Percentiles rank a stretch among this genome's conserved stretches.
Evolutionary conservation across 2,797 vertebrate genomes (phyloP).

Genomic region (Hydrocynus forskahlii): DNA sequence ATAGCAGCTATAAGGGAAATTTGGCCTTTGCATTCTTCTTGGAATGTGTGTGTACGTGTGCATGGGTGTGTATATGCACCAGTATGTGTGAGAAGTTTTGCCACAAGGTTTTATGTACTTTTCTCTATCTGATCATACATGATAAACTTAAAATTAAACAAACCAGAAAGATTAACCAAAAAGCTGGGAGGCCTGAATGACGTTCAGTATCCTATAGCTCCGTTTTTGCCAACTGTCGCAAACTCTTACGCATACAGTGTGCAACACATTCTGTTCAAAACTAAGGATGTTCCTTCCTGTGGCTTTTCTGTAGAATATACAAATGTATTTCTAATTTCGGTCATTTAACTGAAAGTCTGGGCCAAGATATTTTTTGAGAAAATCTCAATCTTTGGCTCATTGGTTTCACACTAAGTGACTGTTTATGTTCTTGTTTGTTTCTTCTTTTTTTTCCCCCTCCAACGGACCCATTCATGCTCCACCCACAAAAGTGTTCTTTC

Average conservation of each 20-base stretch:
- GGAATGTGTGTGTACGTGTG: constrained; percentile 14
- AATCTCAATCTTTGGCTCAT: neutral
- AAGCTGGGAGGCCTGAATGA: constrained; percentile 29
- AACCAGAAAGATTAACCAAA: constrained; percentile 47
- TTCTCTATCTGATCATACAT: constrained; percentile 40
- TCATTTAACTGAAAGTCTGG: neutral
- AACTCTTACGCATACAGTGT: constrained; percentile 35
- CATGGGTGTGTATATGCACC: constrained; percentile 18
- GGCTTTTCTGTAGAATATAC: neutral
- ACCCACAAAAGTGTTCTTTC: neutral
- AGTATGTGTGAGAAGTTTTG: constrained; percentile 18
- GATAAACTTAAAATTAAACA: constrained; percentile 29
- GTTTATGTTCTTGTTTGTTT: neutral
- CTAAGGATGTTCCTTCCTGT: constrained; percentile 8
- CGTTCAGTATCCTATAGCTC: neutral
- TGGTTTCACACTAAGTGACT: neutral
- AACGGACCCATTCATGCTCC: neutral
- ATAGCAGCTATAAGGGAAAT: constrained; percentile 13
- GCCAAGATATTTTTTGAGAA: neutral
- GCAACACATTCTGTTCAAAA: constrained; percentile 17
- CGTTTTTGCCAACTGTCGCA: neutral
- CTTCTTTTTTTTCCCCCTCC: neutral
- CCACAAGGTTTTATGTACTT: constrained; percentile 49
- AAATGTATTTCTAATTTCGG: neutral
- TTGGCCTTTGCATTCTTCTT: constrained; percentile 43